Evolutionary conservation across 2,797 vertebrate species (phyloP).

Genomic region (Acanthornis magna): DNA sequence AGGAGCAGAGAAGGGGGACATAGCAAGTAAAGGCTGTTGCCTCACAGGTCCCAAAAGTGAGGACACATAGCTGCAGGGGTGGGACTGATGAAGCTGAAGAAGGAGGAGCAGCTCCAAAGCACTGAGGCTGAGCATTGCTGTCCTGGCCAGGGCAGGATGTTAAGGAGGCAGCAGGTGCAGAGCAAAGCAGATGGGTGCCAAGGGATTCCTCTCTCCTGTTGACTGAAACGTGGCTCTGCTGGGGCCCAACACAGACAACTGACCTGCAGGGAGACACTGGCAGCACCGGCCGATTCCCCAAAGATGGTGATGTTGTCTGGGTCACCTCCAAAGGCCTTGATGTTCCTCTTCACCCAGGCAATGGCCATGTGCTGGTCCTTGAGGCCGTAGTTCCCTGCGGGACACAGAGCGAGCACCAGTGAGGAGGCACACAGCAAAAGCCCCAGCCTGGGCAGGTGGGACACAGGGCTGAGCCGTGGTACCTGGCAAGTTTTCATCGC

Average conservation of each 20-base stretch:
- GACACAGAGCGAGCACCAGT: background rate
- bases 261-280: constrained; percentile 90
- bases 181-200: background rate
- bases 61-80: rapidly evolving
- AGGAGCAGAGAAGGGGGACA: background rate
- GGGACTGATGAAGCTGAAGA: background rate
- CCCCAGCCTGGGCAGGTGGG: rapidly evolving
- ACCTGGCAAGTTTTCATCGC: constrained; percentile 86
- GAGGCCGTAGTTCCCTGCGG: constrained; percentile 90
- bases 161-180: background rate
- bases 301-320: constrained; percentile 91
- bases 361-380: constrained; percentile 96
- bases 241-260: no score
- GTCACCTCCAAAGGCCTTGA: constrained; percentile 89
- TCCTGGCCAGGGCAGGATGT: background rate
- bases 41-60: background rate
- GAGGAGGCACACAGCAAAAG: background rate
- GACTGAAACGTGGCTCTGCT: background rate
- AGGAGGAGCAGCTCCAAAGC: background rate
- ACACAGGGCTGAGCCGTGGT: background rate
- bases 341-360: constrained; percentile 94
- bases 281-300: constrained; percentile 89
- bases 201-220: background rate
- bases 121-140: background rate
- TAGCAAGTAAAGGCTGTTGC: background rate